Conservation (phyloP, 2,888 invertebrate species). For the Elmis aenea region DNA sequence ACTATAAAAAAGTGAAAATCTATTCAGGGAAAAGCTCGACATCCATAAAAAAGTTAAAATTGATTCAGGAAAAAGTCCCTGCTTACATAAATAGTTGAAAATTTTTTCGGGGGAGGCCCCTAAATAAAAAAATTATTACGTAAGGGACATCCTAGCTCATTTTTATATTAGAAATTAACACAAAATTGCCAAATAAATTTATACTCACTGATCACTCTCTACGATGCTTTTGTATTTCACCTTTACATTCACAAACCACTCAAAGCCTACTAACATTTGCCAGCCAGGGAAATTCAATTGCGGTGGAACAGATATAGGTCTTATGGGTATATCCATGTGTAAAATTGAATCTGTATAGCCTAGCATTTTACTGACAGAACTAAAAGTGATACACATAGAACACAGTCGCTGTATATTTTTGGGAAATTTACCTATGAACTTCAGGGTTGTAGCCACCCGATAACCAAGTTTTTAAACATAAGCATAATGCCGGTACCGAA, state of each 20-base stretch:
- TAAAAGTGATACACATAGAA: conserved; percentile 19
- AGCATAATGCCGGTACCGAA: conserved; percentile 57
- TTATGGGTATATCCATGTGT: conserved; percentile 39
- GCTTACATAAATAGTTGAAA: no score
- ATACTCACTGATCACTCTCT: conserved; percentile 54
- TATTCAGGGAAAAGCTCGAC: no score
- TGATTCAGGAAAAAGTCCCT: no score
- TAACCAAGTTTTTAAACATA: conserved; percentile 56
- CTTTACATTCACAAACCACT: conserved; percentile 52
- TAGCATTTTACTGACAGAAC: conserved; percentile 40
- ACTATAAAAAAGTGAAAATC: no score
- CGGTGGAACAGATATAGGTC: conserved; percentile 46
- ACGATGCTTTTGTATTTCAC: conserved; percentile 49
- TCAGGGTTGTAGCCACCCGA: conserved; percentile 47
- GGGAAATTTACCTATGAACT: conserved; percentile 42
- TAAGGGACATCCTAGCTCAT: no score
- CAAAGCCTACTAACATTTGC: conserved; percentile 44
- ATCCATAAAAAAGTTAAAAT: no score
- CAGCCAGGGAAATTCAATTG: conserved; percentile 51
- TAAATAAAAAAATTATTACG: no score
- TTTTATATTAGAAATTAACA: no score
- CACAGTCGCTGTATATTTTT: not conserved
- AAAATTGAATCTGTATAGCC: conserved; percentile 45
- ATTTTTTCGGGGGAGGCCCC: no score
- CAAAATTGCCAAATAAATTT: no score